Percentiles rank a stretch among this genome's conserved stretches.
Evolutionary conservation across 2,797 vertebrate species (phyloP).

Genomic region (Spinibarbus caldwelli): DNA sequence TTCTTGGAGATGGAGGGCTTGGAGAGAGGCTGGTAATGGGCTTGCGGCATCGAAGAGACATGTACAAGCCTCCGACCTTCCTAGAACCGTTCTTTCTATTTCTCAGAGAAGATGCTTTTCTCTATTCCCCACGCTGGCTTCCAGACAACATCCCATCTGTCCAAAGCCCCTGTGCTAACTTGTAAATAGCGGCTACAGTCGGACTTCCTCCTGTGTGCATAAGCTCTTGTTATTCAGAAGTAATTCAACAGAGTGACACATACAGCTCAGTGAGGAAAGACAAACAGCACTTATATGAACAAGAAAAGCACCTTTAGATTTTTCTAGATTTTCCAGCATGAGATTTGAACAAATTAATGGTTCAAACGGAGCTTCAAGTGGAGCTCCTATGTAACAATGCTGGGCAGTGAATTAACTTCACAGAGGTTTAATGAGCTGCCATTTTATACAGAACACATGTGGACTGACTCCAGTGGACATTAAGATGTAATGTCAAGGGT

Average conservation of each 20-base stretch:
- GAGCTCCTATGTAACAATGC: background rate
- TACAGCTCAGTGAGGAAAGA: background rate
- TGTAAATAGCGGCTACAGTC: conserved; percentile 3
- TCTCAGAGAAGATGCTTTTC: background rate
- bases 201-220: background rate
- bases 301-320: background rate
- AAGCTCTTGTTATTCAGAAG: background rate
- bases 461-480: conserved; percentile 13
- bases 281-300: background rate
- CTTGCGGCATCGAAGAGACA: background rate
- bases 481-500: conserved; percentile 5
- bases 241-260: conserved; percentile 22
- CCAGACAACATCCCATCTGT: conserved; percentile 30
- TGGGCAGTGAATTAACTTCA: conserved; percentile 11
- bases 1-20: conserved; percentile 60
- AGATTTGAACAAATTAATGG: conserved; percentile 48
- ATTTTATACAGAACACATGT: conserved; percentile 25
- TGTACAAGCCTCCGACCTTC: conserved; percentile 25
- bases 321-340: background rate
- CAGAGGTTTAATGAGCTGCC: conserved; percentile 42
- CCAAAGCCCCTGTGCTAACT: background rate
- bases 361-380: conserved; percentile 26
- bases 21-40: conserved; percentile 66
- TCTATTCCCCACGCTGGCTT: background rate
- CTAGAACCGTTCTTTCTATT: background rate